Conservation (phyloP, 2,888 invertebrate genomes). For the Agapetus fuscipes region DNA sequence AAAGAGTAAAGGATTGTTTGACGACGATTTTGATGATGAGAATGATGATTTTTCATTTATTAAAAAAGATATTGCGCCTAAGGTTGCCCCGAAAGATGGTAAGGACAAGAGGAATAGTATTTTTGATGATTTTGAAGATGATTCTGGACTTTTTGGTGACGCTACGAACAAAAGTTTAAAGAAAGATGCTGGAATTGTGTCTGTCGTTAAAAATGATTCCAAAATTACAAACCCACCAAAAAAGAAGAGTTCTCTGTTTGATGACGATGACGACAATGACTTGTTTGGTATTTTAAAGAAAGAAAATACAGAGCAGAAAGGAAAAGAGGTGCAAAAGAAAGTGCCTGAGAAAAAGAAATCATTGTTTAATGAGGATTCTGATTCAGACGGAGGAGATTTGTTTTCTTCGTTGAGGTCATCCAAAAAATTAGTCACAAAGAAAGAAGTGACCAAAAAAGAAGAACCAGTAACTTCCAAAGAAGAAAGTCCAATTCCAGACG, state of each 20-base stretch:
- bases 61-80: slow-evolving; percentile 14
- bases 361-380: slow-evolving; percentile 23
- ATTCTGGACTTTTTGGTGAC: slow-evolving; percentile 5
- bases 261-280: slow-evolving; percentile 14
- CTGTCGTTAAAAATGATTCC: too few relatives aligned
- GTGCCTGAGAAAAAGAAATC: too few relatives aligned
- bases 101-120: too few relatives aligned
- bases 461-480: background rate
- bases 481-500: background rate
- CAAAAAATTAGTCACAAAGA: slow-evolving; percentile 1
- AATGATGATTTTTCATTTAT: background rate
- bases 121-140: slow-evolving; percentile 19
- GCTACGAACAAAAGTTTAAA: background rate
- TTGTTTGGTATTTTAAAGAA: slow-evolving; percentile 10
- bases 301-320: too few relatives aligned
- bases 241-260: slow-evolving; percentile 11
- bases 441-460: slow-evolving; percentile 8
- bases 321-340: too few relatives aligned
- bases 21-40: slow-evolving; percentile 3
- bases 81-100: background rate
- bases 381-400: slow-evolving; percentile 26
- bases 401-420: slow-evolving; percentile 23
- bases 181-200: background rate
- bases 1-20: slow-evolving; percentile 8
- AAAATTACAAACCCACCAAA: too few relatives aligned